These are phyloP conservation scores for Caenorhabditis sp. DNA, from an alignment of 2,888 invertebrate genomes.

Conservation along the genomic window DNA sequence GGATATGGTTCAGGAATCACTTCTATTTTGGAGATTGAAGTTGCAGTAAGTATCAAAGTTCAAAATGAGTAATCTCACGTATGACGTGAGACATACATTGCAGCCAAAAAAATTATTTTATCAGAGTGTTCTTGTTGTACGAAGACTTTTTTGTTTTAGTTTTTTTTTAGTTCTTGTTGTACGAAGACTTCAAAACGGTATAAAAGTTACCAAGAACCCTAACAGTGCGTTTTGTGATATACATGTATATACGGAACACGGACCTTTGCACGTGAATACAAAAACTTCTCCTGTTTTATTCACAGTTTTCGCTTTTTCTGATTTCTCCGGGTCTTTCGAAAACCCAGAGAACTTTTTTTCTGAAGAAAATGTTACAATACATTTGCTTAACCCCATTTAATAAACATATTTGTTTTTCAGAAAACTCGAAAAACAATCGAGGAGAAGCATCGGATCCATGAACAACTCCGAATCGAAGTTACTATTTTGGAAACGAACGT, in stretches of 20 bases:
- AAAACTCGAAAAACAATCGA: conserved; percentile 14
- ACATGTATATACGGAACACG: no score
- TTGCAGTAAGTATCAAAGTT: conserved; percentile 14
- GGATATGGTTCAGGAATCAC: conserved; percentile 16
- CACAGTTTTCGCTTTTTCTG: conserved; percentile 11
- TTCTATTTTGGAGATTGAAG: conserved; percentile 18
- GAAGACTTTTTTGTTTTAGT: no score
- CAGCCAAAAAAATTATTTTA: no score
- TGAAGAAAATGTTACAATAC: not conserved
- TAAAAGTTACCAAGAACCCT: no score
- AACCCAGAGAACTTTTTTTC: conserved; percentile 7
- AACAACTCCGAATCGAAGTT: conserved; percentile 15
- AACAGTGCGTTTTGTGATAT: no score
- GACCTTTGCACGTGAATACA: no score
- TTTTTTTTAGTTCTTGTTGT: no score
- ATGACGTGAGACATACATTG: no score
- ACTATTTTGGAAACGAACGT: conserved; percentile 9
- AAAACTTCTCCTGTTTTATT: no score
- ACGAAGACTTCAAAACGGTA: no score
- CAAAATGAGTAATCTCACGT: no score
- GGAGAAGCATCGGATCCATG: conserved; percentile 14
- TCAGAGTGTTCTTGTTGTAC: no score
- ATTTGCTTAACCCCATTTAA: not conserved
- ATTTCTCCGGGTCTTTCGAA: conserved; percentile 12
- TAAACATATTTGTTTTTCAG: conserved; percentile 11